Base-by-base conservation (phyloP, 2,113 vertebrate species). In the Bubo scandiacus region DNA sequence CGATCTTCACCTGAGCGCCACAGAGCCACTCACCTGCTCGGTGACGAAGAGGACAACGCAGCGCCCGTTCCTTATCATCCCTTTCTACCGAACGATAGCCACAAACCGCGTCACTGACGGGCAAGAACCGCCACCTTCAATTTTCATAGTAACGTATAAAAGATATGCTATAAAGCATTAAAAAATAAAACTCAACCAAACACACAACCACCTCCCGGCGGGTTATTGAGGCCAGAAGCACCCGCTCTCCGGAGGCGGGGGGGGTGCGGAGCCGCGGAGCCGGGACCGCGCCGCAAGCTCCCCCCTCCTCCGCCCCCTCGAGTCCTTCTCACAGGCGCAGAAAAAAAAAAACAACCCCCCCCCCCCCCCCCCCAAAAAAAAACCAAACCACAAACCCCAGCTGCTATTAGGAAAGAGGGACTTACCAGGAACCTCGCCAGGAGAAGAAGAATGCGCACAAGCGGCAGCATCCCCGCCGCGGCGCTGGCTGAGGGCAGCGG, bases 51-150 rank as follows among this genome's bases (percentile, higher is more conserved):
- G 51, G 23, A 30, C 14, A 34, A 6, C 2, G 14, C 17, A 15
- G 21, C 0, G 0, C 25, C 36, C 5, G 1, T 7, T 32, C 80
- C 38, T 34, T 1, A 4, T 0, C 30, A 6, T 13, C 38, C 52
- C 40, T 7, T 74, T 27, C 72, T 61, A 5, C 38, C 1, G 18
- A 25, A 18, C 67, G 7, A 0, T 2, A 4, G 1, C 52, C 29
- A 9, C 78, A 2, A 27, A 19, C 14, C 15, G 58, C 70, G 55
- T 2, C 70, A 0, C 61, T 5, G 57, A 3, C 5, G 15, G 55
- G 61, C 6, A 40, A 40, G 38, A 40, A 40, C 38, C 38, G 38
- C 38, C 38, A 14, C 8, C 43, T 43, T 43, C 43, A 43, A 43
- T 43, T 43, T 43, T 43, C 43, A 43, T 16, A 43, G 43, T 16